phyloP scores from a whole-genome alignment of 2,888 invertebrate genomes.

The Cinara cedri region DNA sequence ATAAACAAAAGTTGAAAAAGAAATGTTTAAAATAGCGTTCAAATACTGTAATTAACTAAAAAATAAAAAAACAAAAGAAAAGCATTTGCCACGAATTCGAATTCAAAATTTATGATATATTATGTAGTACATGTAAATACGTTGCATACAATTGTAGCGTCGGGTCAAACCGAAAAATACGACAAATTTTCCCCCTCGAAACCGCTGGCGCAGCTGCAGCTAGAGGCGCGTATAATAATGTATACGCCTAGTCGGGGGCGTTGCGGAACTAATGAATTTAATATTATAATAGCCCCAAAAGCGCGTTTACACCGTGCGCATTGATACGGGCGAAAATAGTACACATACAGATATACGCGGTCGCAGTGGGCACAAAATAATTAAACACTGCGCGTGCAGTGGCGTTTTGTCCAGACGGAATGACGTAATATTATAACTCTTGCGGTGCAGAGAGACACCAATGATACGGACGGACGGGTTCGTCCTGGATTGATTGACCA shows the following conservation, averaged over 20 bases:
- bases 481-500: conserved; percentile 46
- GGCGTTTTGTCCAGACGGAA: conserved; percentile 1
- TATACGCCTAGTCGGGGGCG: background rate
- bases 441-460: conserved; percentile 15
- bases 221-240: too few relatives aligned
- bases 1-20: too few relatives aligned
- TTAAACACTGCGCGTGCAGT: conserved; percentile 1
- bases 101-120: too few relatives aligned
- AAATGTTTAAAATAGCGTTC: too few relatives aligned
- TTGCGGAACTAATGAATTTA: conserved; percentile 44
- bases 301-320: background rate
- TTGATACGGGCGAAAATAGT: conserved; percentile 28
- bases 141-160: background rate
- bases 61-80: too few relatives aligned
- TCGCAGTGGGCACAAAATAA: background rate
- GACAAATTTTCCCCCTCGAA: too few relatives aligned
- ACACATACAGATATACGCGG: background rate
- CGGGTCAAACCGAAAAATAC: background rate
- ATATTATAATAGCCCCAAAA: conserved; percentile 18
- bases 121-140: background rate
- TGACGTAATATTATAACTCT: conserved; percentile 22
- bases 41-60: too few relatives aligned
- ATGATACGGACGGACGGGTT: conserved; percentile 36
- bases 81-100: too few relatives aligned
- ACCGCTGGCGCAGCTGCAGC: background rate